Conservation (phyloP, 2,888 invertebrate genomes). For the Heliconius sara region DNA sequence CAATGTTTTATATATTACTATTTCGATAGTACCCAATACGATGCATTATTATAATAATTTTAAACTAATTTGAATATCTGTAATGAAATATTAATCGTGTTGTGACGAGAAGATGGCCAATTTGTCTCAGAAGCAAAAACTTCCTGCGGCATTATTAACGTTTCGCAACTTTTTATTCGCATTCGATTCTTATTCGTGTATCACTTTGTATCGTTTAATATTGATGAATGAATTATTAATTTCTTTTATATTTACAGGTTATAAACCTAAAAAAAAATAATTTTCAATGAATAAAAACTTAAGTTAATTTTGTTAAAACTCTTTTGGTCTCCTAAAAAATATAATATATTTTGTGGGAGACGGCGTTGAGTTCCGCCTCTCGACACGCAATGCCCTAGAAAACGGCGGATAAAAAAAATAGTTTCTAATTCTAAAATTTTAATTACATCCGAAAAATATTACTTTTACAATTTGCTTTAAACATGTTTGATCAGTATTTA, state of each 20-base stretch:
- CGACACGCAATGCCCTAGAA: no score
- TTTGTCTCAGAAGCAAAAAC: slow-evolving; percentile 16
- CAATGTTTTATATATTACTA: not conserved
- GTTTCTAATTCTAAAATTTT: not conserved
- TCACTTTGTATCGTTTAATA: not conserved
- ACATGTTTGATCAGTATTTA: not conserved
- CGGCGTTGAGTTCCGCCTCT: no score
- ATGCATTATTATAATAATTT: no score
- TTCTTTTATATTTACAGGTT: not conserved
- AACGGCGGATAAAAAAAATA: no score
- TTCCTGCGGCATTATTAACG: slow-evolving; percentile 8
- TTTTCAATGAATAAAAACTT: no score
- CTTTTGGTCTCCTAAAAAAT: no score
- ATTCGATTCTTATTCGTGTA: slow-evolving; percentile 1
- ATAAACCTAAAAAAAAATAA: no score
- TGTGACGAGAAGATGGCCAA: not conserved
- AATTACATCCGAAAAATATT: not conserved
- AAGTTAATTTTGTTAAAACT: no score
- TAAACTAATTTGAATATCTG: not conserved
- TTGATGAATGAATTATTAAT: not conserved
- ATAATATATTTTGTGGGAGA: no score
- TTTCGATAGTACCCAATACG: not conserved
- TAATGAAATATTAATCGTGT: slow-evolving; percentile 1
- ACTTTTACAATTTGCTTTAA: not conserved
- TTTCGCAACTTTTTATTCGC: slow-evolving; percentile 18